Percentiles rank a stretch among this genome's conserved stretches.
Evolutionary conservation across 2,797 vertebrate genomes (phyloP).

Genomic region (Petrocephalus sullivani): DNA sequence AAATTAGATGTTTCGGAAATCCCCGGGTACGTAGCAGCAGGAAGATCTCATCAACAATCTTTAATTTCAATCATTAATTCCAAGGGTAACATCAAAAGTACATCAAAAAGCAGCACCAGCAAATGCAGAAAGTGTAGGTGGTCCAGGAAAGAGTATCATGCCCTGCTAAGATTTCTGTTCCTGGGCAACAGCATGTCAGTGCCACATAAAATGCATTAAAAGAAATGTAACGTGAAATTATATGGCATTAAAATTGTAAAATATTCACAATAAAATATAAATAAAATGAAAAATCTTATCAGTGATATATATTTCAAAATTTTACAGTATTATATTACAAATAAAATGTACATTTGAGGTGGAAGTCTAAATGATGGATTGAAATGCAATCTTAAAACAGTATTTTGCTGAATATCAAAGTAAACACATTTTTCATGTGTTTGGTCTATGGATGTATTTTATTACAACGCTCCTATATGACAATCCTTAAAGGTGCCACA

Average conservation of each 20-base stretch:
- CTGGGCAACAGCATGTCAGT: background rate
- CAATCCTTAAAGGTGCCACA: background rate
- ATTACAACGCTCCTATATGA: background rate
- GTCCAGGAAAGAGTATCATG: background rate
- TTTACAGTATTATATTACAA: background rate
- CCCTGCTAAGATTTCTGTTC: background rate
- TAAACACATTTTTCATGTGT: conserved; percentile 9
- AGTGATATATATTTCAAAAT: background rate
- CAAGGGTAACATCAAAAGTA: background rate
- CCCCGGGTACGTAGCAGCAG: background rate
- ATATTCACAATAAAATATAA: background rate
- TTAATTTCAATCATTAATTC: background rate
- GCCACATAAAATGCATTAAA: background rate
- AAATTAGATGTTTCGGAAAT: background rate
- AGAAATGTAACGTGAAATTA: background rate
- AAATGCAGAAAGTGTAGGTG: background rate
- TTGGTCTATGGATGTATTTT: background rate
- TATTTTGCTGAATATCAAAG: conserved; percentile 8
- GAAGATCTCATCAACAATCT: background rate
- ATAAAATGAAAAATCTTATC: background rate
- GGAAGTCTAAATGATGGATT: background rate
- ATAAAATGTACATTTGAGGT: background rate
- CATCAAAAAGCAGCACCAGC: background rate
- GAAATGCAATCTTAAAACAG: conserved; percentile 12
- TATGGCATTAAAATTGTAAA: background rate